A percentile compares a stretch with the other conserved stretches of the same genome.
phyloP scores from a whole-genome alignment of 2,113 vertebrate species.

The Potamarius usumacintae region DNA sequence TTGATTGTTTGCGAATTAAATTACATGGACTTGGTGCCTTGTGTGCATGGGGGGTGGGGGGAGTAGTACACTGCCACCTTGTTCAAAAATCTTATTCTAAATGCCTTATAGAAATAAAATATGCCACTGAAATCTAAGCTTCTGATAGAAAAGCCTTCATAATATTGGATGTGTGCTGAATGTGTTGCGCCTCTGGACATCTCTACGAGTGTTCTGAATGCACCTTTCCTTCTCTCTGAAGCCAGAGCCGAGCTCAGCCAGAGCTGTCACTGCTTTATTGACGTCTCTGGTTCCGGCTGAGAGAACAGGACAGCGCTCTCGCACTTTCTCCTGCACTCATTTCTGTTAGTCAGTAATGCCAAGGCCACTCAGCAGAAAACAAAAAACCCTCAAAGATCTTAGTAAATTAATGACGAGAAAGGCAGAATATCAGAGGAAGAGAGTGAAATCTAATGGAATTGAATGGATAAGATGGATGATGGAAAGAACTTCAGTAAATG shows the following conservation, averaged over 20 bases:
- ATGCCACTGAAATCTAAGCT: background rate
- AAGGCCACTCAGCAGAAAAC: constrained; percentile 47
- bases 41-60: background rate
- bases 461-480: constrained; percentile 34
- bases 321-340: constrained; percentile 20
- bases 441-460: constrained; percentile 20
- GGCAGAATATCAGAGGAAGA: constrained; percentile 8
- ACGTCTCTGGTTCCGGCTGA: constrained; percentile 31
- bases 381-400: background rate
- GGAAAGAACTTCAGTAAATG: constrained; percentile 16
- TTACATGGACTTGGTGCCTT: constrained; percentile 8
- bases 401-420: constrained; percentile 38
- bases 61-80: background rate
- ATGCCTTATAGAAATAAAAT: background rate
- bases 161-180: background rate
- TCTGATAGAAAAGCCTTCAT: background rate
- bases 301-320: constrained; percentile 27
- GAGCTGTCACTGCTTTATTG: constrained; percentile 36
- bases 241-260: constrained; percentile 14
- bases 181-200: background rate
- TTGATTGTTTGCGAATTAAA: background rate
- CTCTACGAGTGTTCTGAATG: background rate
- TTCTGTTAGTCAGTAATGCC: constrained; percentile 51
- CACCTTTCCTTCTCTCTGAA: background rate
- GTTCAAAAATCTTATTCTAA: constrained; percentile 11